phyloP scores from a whole-genome alignment of 2,797 vertebrate genomes.

The Fistularia commersonii region DNA sequence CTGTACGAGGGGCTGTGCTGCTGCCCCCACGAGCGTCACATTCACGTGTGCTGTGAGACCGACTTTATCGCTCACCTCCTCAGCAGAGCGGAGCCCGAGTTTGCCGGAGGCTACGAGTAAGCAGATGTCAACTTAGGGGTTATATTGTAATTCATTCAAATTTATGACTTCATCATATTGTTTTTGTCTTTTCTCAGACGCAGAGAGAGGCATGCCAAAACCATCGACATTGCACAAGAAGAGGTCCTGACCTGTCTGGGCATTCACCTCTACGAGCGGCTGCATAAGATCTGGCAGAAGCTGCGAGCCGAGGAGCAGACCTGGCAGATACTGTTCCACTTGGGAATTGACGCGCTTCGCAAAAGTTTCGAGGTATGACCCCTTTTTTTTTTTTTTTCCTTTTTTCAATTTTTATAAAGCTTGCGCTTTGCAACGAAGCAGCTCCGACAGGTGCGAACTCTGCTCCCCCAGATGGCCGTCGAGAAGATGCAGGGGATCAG shows the following conservation, averaged over 20 bases:
- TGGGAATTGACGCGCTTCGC: conserved; percentile 91
- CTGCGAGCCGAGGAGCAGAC: conserved; percentile 95
- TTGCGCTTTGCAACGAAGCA: no score
- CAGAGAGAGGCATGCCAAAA: conserved; percentile 96
- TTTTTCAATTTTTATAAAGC: no score
- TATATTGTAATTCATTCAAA: neutral
- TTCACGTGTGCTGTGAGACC: conserved; percentile 94
- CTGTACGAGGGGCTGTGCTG: conserved; percentile 94
- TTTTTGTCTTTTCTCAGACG: conserved; percentile 63
- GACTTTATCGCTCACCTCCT: conserved; percentile 96
- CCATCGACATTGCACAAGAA: conserved; percentile 96
- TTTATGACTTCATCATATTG: neutral
- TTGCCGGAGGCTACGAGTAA: conserved; percentile 96
- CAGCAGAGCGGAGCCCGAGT: conserved; percentile 93
- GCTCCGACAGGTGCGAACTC: no score
- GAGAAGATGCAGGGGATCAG: conserved; percentile 97
- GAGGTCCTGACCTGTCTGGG: conserved; percentile 97
- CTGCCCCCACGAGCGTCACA: conserved; percentile 92
- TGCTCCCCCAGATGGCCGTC: conserved; percentile 84
- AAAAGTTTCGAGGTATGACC: conserved; percentile 93
- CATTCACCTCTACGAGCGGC: conserved; percentile 93
- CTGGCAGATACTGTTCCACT: conserved; percentile 95
- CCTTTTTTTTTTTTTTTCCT: neutral
- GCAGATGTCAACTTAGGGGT: conserved; percentile 50
- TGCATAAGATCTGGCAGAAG: conserved; percentile 98